Evolutionary conservation across 2,113 vertebrate species (phyloP), one percentile per base, ranked within the genome.

Genomic region (Pygoscelis adeliae): DNA sequence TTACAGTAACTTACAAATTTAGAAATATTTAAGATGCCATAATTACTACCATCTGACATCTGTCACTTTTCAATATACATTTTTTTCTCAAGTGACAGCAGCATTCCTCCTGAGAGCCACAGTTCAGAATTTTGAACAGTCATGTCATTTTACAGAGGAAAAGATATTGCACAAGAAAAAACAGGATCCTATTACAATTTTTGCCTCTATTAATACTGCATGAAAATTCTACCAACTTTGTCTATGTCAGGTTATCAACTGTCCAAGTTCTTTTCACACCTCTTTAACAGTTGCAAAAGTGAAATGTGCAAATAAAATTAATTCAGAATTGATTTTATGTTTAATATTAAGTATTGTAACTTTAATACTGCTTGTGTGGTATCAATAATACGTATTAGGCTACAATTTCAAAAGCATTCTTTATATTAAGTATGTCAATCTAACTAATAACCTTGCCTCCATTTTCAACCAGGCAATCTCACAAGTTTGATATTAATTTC

Each of bases 11-110:
- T 70, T 85, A 13, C 12, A 63, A 71, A 52, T 76, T 84, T 74
- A 91, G 87, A 71, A 97, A 86, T 96, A 96, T 90, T 92, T 46
- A 84, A 27, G 67, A 16, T 58, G 34, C 9, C 30, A 29, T 85
- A 78, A 85, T 85, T 88, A 77, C 84, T 83, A 74, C 14, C 72
- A 71, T 22, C 73, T 93, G 61, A 91, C 21, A 95, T 53, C 30
- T 86, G 29, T 46, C 78, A 82, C 52, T 90, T 96, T 71, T 84
- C 89, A 59, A 44, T 77, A 78, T 46, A 18, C 18, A 12, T 87
- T 58, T 84, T 82, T 82, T 77, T 72, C 46, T 71, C 77, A 87
- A 79, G 56, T 71, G 92, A 95, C 50, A 92, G 82, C 63, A 92
- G 70, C 53, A 77, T 66, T 95, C 62, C 67, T 94, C 26, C 11